Evolutionary conservation across 2,113 vertebrate genomes (phyloP).

Genomic region (Orthonyx spaldingii): DNA sequence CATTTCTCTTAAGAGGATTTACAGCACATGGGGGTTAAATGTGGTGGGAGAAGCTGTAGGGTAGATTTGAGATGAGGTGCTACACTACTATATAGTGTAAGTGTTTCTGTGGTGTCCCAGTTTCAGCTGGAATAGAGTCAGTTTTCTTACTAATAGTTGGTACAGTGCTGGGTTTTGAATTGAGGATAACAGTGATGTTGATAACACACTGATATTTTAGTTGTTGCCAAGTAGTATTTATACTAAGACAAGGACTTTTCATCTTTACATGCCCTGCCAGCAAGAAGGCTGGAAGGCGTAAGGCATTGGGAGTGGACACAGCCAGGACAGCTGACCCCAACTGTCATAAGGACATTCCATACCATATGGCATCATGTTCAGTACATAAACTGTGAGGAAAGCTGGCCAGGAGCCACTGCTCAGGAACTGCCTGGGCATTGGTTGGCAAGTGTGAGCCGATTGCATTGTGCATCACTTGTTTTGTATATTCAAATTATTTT

Average conservation of each 20-base stretch:
- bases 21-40: neutral
- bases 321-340: neutral
- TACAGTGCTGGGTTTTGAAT: neutral
- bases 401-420: neutral
- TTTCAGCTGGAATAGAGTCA: neutral
- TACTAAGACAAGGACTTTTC: neutral
- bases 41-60: neutral
- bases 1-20: neutral
- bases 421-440: neutral
- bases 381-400: neutral
- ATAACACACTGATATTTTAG: neutral
- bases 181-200: neutral
- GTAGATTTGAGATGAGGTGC: neutral
- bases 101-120: neutral
- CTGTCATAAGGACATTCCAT: neutral
- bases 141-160: neutral
- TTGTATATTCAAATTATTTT: neutral
- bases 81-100: neutral
- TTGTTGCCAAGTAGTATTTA: neutral
- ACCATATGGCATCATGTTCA: neutral
- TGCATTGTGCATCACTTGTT: neutral
- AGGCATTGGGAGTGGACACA: neutral
- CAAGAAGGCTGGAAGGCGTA: neutral
- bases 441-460: neutral
- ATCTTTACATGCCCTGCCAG: neutral